phyloP scores from a whole-genome alignment of 2,797 vertebrate genomes.

The Chanos chanos region DNA sequence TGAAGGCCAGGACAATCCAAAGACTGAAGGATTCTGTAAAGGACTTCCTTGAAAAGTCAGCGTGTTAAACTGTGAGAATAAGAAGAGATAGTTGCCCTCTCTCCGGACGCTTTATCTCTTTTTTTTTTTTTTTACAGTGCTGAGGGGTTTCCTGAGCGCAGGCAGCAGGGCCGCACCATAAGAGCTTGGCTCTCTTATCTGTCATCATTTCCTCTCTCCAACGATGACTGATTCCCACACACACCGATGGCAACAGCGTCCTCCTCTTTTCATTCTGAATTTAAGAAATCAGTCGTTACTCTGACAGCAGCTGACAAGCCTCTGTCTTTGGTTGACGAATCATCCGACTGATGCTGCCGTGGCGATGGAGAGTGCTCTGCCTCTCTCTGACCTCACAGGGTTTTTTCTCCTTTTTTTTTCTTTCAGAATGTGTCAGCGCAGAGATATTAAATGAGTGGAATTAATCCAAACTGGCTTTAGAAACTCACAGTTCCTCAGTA shows the following conservation, averaged over 20 bases:
- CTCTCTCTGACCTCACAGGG: too few relatives aligned
- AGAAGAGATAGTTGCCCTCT: background rate
- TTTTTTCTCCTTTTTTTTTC: too few relatives aligned
- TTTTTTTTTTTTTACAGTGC: background rate
- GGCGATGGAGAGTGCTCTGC: too few relatives aligned
- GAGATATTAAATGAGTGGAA: too few relatives aligned
- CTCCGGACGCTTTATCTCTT: conserved; percentile 2
- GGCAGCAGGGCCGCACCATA: conserved; percentile 18
- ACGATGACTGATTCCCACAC: conserved; percentile 25
- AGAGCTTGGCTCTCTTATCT: conserved; percentile 23
- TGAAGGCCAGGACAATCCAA: too few relatives aligned
- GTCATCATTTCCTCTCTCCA: conserved; percentile 17
- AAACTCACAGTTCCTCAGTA: too few relatives aligned
- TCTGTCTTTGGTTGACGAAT: conserved; percentile 1
- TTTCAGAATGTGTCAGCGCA: too few relatives aligned
- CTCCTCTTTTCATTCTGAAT: conserved; percentile 18
- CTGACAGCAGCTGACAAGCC: conserved; percentile 27
- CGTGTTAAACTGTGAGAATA: too few relatives aligned
- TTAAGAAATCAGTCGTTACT: conserved; percentile 26
- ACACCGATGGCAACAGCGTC: conserved; percentile 30
- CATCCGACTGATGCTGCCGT: too few relatives aligned
- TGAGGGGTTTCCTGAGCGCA: conserved; percentile 4
- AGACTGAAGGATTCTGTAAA: too few relatives aligned
- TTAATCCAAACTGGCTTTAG: too few relatives aligned
- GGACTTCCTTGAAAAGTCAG: too few relatives aligned